Conservation (phyloP, 2,888 invertebrate genomes). For the Drosophila falleni region DNA sequence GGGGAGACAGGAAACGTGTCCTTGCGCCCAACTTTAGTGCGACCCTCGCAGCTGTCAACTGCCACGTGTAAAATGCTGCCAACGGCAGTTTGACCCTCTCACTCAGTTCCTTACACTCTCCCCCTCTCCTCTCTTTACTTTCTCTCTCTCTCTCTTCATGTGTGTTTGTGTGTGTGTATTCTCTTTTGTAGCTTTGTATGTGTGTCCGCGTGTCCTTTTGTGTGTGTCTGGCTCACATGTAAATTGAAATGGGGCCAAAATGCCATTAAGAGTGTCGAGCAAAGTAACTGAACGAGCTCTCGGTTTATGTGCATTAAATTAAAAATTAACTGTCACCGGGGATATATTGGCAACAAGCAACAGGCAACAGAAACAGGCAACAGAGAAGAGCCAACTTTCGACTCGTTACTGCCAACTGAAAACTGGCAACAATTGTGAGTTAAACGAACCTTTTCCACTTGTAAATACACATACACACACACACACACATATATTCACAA, state of each 20-base stretch:
- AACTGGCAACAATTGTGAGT: constrained; percentile 36
- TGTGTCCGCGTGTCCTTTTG: constrained; percentile 6
- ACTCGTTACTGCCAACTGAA: not conserved
- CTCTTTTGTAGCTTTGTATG: constrained; percentile 6
- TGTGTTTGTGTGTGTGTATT: constrained; percentile 1
- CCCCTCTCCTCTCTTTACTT: too few species aligned
- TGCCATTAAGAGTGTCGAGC: constrained; percentile 67
- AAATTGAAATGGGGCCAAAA: constrained; percentile 78
- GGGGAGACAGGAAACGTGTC: constrained; percentile 25
- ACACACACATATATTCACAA: not conserved
- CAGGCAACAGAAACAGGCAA: constrained; percentile 10
- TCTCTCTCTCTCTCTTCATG: not conserved
- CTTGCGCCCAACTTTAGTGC: constrained; percentile 43
- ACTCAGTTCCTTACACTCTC: not conserved
- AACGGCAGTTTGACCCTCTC: constrained; percentile 54
- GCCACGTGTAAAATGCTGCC: constrained; percentile 68
- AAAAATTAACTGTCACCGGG: constrained; percentile 77
- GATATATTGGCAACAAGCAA: constrained; percentile 43
- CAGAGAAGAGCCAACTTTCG: constrained; percentile 1
- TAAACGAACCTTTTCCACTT: constrained; percentile 16
- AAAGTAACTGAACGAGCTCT: constrained; percentile 53
- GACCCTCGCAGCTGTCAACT: constrained; percentile 57
- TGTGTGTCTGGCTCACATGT: constrained; percentile 49
- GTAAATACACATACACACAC: not conserved
- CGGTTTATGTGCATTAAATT: constrained; percentile 72